Evolutionary conservation across 2,113 vertebrate genomes (phyloP).

Genomic region (Vulpes lagopus): DNA sequence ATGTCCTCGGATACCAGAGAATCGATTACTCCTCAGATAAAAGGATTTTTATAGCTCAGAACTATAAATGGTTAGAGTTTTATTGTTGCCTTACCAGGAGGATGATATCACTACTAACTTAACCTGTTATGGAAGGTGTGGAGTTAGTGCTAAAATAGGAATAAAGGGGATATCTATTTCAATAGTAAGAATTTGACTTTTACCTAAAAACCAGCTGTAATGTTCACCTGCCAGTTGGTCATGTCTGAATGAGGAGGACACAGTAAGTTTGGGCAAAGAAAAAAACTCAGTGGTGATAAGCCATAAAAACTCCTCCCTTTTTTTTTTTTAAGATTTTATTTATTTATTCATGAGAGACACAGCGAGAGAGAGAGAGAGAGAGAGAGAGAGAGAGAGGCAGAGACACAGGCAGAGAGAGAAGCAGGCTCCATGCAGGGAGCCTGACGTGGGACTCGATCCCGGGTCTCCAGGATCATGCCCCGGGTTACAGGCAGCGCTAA

Average conservation of each 20-base stretch:
- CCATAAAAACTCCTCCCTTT: neutral
- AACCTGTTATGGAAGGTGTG: neutral
- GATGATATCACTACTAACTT: neutral
- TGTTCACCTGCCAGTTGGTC: neutral
- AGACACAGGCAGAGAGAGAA: no score
- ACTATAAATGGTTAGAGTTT: conserved; percentile 12
- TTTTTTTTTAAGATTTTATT: neutral
- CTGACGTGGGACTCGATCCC: no score
- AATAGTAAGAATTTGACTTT: conserved; percentile 40
- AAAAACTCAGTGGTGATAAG: neutral
- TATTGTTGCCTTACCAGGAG: conserved; percentile 4
- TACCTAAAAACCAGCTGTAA: neutral
- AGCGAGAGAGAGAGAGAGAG: no score
- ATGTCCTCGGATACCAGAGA: conserved; percentile 40
- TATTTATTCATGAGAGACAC: no score
- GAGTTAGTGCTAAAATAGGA: neutral
- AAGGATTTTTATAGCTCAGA: neutral
- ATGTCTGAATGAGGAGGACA: neutral
- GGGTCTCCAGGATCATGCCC: no score
- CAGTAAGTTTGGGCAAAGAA: neutral
- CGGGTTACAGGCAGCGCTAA: no score
- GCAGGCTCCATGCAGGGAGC: no score
- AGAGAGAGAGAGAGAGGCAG: no score
- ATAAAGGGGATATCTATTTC: neutral
- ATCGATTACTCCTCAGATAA: neutral